A percentile compares a stretch with the other conserved stretches of the same genome.
phyloP scores from a whole-genome alignment of 92 coral and sea anemone species.

The Porites cylindrica region DNA sequence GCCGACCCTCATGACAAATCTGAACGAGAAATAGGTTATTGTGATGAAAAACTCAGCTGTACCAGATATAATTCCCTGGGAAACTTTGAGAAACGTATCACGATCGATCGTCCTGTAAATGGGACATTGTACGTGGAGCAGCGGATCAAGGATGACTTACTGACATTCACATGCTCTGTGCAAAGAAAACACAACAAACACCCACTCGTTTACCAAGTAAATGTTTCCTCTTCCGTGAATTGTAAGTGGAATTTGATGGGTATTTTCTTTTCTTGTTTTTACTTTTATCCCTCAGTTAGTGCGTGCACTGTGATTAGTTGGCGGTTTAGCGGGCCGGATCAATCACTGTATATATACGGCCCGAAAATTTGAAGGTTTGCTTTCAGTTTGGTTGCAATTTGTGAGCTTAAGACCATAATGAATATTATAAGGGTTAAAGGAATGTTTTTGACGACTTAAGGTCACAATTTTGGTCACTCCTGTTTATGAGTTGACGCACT shows the following conservation, averaged over 20 bases:
- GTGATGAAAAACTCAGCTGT: neutral
- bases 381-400: too few species aligned
- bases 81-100: neutral
- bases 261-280: too few species aligned
- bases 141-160: neutral
- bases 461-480: too few species aligned
- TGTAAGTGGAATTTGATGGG: neutral
- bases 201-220: neutral
- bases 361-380: too few species aligned
- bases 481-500: too few species aligned
- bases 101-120: neutral
- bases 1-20: neutral
- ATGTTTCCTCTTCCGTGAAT: neutral
- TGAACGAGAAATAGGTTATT: neutral
- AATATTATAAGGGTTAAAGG: too few species aligned
- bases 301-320: too few species aligned
- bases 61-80: neutral
- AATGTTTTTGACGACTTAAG: too few species aligned
- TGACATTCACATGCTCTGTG: neutral
- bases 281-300: too few species aligned
- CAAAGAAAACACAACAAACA: neutral
- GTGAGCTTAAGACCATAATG: too few species aligned
- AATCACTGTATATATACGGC: too few species aligned
- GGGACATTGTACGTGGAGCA: neutral
- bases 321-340: too few species aligned